Evolutionary conservation across 92 coral and sea anemone species (phyloP).

Genomic region (Zoanthus sansibaricus): DNA sequence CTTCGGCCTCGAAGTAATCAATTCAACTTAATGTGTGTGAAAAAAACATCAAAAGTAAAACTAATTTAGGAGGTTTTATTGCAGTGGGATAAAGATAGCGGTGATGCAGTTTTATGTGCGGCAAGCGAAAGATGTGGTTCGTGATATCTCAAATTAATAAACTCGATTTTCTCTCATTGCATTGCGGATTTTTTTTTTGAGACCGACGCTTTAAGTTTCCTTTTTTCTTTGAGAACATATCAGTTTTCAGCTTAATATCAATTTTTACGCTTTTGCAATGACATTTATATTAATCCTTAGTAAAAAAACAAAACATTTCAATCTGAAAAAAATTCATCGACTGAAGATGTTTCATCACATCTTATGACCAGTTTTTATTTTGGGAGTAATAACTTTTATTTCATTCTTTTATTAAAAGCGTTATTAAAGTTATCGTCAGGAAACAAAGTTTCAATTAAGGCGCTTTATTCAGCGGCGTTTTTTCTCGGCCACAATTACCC

Average conservation of each 20-base stretch:
- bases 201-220: slow-evolving; percentile 39
- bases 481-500: slow-evolving; percentile 77
- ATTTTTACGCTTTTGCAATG: slow-evolving; percentile 9
- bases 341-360: slow-evolving; percentile 27
- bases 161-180: slow-evolving; percentile 32
- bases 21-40: slow-evolving; percentile 46
- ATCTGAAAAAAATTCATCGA: not conserved
- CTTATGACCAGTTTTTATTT: slow-evolving; percentile 64
- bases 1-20: slow-evolving; percentile 27
- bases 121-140: slow-evolving; percentile 47
- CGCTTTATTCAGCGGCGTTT: slow-evolving; percentile 75
- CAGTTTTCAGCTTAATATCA: slow-evolving; percentile 1
- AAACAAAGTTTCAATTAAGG: slow-evolving; percentile 94
- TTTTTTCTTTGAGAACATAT: slow-evolving; percentile 18
- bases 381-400: slow-evolving; percentile 78
- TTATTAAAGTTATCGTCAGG: slow-evolving; percentile 83
- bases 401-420: slow-evolving; percentile 74
- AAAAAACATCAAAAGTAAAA: slow-evolving; percentile 43
- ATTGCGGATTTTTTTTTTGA: slow-evolving; percentile 28
- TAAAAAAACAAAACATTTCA: slow-evolving; percentile 30
- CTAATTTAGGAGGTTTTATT: slow-evolving; percentile 30
- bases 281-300: slow-evolving; percentile 20
- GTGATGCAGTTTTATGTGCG: slow-evolving; percentile 35
- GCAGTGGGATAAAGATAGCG: slow-evolving; percentile 41
- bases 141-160: slow-evolving; percentile 44